Evolutionary conservation across 2,797 vertebrate species (phyloP), one percentile per base, ranked within the genome.

Genomic region (Gambelia wislizenii): DNA sequence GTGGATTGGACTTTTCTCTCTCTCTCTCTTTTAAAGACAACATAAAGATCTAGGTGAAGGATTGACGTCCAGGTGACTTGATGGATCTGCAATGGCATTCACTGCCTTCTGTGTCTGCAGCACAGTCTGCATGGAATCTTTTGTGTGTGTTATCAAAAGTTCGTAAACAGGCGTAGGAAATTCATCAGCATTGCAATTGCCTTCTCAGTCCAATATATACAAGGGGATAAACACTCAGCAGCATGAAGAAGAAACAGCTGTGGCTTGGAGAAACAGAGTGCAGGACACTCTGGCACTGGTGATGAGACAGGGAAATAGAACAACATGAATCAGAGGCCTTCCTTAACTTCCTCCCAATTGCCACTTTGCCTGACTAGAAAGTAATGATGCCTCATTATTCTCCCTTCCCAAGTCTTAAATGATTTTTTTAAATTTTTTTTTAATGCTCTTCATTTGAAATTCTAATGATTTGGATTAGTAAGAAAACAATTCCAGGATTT

Each of bases 1-100:
- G 44, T 61, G 39, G 70, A 2, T 27, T 27, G 49, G 84, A 2
- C 80, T 14, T 84, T 79, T 0, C 22, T 16, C 10, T 25, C 30
- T 10, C 42, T 4, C 22, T 39, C n/a, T 70, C 39, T 42, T 25
- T 49, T 47, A n/a, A 5, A 5, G 2, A 67, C 54, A 49, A 9
- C 78, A 10, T 20, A 47, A 42, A 77, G 88, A 83, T 80, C 56
- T 89, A 91, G 89, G 82, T 77, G 84, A 85, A 93, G 52, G 85
- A 84, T 44, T 42, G 90, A 84, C 91, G 67, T 91, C 88, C 85
- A 12, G 85, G 80, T 44, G 69, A 30, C 92, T 47, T n/a, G 39
- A 89, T n/a, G 86, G 91, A 86, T 82, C 84, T 36, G 3, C 79
- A 61, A 82, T 44, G 91, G 83, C 61, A 92, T 84, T 85, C 87